Percentiles rank a stretch among this genome's conserved stretches.
These are phyloP conservation scores for Helicoverpa zea DNA, from an alignment of 1,140 invertebrate species.

Conservation along the genomic window DNA sequence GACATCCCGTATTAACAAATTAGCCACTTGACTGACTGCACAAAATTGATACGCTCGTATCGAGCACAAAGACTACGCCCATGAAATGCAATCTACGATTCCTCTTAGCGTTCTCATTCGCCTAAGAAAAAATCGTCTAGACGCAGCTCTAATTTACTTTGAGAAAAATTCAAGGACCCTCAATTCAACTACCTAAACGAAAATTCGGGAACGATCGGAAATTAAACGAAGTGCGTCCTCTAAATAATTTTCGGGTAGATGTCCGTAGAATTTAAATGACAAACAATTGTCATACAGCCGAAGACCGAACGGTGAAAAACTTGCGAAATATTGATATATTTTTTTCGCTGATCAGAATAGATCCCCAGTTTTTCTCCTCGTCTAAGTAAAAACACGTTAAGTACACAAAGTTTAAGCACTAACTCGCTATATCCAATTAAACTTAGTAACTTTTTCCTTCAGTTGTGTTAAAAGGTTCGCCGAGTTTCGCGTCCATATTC, in stretches of 20 bases:
- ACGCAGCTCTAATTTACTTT: neutral
- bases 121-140: neutral
- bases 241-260: too few species aligned
- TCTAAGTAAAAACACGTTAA: slow-evolving; percentile 16
- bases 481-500: slow-evolving; percentile 13
- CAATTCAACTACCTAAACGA: too few species aligned
- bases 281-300: too few species aligned
- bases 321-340: too few species aligned
- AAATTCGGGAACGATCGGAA: too few species aligned
- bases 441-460: slow-evolving; percentile 26
- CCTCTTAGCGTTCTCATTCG: neutral
- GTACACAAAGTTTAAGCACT: slow-evolving; percentile 15
- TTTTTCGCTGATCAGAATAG: too few species aligned
- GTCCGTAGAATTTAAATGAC: too few species aligned
- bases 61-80: neutral
- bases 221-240: too few species aligned
- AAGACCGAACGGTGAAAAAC: too few species aligned
- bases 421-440: slow-evolving; percentile 41
- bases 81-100: neutral
- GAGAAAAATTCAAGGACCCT: too few species aligned
- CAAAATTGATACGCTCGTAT: neutral
- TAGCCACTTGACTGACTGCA: neutral
- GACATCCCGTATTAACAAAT: slow-evolving; percentile 1
- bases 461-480: slow-evolving; percentile 32
- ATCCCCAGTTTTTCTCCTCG: neutral